Evolutionary conservation across 1,140 invertebrate species (phyloP), one percentile per base, ranked within the genome.

Genomic region (Heliothis virescens): DNA sequence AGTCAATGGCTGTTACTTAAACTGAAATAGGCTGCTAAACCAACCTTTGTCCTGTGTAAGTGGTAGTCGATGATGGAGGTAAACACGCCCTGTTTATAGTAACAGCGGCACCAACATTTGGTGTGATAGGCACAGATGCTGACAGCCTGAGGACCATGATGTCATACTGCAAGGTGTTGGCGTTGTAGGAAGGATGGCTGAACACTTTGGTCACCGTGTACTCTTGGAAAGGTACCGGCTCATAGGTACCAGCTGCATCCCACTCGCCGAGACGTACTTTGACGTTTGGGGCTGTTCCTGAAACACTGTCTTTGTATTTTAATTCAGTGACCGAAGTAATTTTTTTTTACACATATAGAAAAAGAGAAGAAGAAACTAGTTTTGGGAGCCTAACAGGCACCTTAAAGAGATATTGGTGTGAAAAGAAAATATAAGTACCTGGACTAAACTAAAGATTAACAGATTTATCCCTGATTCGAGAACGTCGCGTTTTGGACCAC

Each of bases 61-160:
- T 86, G 2, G 95, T 89, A 29, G 90, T 88, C 3, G 94, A 84
- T 12, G 86, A 79, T 1, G 95, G 91, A 5, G 97, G 96, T 26
- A 97, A 86, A 82, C 97, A 98, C 1, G 96, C 96, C 5, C 97
- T 96, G 29, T 96, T 96, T 50, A 98, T 96, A n/a, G 97, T 97
- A 1, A 96, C 96, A 53, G 92, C 95, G 52, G 90, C 91, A 4
- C 94, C 94, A 48, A 59, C 76, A 16, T 79, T 77, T 13, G 91
- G 90, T 3, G 95, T 92, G 0, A 97, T 88, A 1, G 96, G 96
- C 5, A 97, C 95, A 3, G 95, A 85, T 0, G 93, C 83, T 2
- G 95, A 91, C 0, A 98, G 85, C 65, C 95, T 94, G 26, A 98
- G 87, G 0, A 98, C 89, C 18, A 97, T 97, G 53, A 98, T 90